Percentiles rank a stretch among this genome's conserved stretches.
phyloP scores from a whole-genome alignment of 2,113 vertebrate species.

The Megalops atlanticus region DNA sequence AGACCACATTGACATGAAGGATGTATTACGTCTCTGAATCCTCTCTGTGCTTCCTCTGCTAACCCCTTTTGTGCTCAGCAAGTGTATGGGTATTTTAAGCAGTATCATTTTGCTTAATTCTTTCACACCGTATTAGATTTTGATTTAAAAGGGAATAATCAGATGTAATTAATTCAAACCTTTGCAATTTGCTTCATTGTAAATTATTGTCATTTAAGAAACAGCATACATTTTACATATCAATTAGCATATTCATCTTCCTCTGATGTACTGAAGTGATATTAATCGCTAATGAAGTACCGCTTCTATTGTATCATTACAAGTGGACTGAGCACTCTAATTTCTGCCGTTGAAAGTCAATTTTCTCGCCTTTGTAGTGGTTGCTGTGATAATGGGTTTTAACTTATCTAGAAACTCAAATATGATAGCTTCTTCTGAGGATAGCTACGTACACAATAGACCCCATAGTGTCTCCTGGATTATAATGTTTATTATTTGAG shows the following conservation, averaged over 20 bases:
- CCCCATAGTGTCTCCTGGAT: not conserved
- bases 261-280: not conserved
- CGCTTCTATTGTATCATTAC: not conserved
- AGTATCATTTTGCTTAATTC: too few relatives aligned
- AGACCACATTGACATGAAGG: not conserved
- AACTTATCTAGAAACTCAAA: not conserved
- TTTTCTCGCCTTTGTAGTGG: slow-evolving; percentile 2
- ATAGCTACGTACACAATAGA: not conserved
- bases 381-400: slow-evolving; percentile 2
- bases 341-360: slow-evolving; percentile 5
- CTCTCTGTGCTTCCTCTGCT: not conserved
- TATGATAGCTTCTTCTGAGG: not conserved
- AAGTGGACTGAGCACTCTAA: not conserved
- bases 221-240: not conserved
- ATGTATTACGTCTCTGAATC: not conserved
- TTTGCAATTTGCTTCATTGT: too few relatives aligned
- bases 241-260: not conserved
- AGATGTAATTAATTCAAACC: not conserved
- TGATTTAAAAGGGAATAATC: not conserved
- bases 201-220: not conserved
- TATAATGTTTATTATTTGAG: not conserved
- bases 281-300: not conserved
- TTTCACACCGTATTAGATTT: too few relatives aligned
- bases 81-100: too few relatives aligned
- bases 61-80: too few relatives aligned